These are phyloP conservation scores for Callochromis pleurospilus DNA, from an alignment of 2,113 vertebrate genomes.

Conservation along the genomic window DNA sequence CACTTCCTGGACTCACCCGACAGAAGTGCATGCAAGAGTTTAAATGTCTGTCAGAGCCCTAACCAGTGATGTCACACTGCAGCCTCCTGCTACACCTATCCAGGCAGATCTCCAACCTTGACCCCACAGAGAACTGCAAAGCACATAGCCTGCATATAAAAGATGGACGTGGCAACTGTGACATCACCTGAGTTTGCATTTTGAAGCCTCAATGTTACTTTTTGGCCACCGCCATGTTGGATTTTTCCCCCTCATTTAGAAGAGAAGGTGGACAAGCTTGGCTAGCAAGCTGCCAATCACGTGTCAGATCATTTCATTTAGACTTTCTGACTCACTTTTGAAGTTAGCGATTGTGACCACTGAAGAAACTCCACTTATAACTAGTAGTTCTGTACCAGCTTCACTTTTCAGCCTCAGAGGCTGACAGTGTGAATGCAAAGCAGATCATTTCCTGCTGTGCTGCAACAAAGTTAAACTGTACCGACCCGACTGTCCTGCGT, in stretches of 20 bases:
- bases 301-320: background rate
- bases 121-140: background rate
- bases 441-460: rapidly evolving
- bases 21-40: background rate
- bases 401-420: background rate
- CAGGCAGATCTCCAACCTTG: background rate
- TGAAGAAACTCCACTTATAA: background rate
- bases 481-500: rapidly evolving
- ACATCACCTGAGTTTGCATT: background rate
- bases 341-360: rapidly evolving
- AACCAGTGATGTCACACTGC: background rate
- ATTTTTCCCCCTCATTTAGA: rapidly evolving
- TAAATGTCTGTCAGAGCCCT: background rate
- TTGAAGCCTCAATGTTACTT: background rate
- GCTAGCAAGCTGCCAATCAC: background rate
- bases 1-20: background rate
- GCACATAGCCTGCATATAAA: background rate
- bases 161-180: background rate
- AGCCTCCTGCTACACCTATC: rapidly evolving
- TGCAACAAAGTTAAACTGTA: background rate
- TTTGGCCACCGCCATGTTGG: background rate
- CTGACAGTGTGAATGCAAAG: background rate
- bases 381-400: background rate
- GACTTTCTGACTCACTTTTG: background rate
- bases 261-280: background rate